Evolutionary conservation across 1,140 invertebrate species (phyloP).

Genomic region (Cataglyphis hispanica): DNA sequence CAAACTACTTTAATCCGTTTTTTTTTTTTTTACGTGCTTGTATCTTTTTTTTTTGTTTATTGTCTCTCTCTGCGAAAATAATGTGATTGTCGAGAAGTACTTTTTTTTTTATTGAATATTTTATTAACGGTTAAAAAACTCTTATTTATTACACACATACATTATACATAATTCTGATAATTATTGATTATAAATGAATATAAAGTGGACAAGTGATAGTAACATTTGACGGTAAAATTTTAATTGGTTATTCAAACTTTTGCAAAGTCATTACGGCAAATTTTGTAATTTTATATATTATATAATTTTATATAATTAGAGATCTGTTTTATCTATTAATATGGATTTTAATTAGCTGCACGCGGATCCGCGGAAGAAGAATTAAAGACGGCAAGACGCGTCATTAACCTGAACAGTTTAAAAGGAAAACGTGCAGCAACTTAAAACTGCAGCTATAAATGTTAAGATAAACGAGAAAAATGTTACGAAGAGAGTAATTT

Average conservation of each 20-base stretch:
- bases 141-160: neutral
- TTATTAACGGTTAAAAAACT: neutral
- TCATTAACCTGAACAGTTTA: slow-evolving; percentile 54
- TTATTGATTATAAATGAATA: neutral
- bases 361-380: neutral
- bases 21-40: no score
- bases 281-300: neutral
- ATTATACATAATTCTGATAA: neutral
- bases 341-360: slow-evolving; percentile 35
- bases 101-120: neutral
- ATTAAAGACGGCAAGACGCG: slow-evolving; percentile 36
- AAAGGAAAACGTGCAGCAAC: slow-evolving; percentile 33
- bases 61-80: neutral
- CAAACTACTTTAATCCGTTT: neutral
- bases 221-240: neutral
- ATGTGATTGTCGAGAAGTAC: neutral
- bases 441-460: slow-evolving; percentile 49
- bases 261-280: no score
- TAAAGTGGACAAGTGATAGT: neutral
- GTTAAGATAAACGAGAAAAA: slow-evolving; percentile 19
- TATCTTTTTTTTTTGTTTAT: neutral
- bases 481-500: slow-evolving; percentile 44
- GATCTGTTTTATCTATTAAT: neutral
- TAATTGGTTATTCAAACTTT: neutral
- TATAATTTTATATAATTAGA: neutral